Evolutionary conservation across 2,797 vertebrate genomes (phyloP).

Genomic region (Cichlasoma orientale): DNA sequence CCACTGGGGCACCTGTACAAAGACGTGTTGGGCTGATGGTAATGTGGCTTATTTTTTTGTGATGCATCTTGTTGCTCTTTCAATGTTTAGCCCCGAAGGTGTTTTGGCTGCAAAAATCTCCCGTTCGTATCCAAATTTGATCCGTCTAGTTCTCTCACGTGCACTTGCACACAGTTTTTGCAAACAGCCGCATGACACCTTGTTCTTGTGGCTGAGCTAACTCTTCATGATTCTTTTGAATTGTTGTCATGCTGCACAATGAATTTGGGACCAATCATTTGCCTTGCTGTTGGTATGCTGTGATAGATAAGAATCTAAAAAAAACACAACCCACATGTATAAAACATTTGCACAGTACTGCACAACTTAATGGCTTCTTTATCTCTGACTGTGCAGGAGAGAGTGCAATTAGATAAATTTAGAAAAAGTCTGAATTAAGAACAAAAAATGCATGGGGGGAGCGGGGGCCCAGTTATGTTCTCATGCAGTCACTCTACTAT

Average conservation of each 20-base stretch:
- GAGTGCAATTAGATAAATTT: background rate
- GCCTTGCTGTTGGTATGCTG: background rate
- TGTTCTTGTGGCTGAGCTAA: background rate
- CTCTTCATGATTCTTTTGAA: background rate
- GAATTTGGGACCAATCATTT: background rate
- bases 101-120: background rate
- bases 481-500: background rate
- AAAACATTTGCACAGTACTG: background rate
- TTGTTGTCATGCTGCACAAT: rapidly evolving
- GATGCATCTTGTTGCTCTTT: background rate
- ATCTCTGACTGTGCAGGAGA: background rate
- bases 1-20: background rate
- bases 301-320: background rate
- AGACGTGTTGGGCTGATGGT: background rate
- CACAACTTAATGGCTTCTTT: background rate
- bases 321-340: background rate
- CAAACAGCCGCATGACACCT: background rate
- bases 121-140: background rate
- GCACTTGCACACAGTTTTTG: background rate
- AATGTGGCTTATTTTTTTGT: background rate
- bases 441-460: background rate
- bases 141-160: background rate
- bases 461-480: background rate
- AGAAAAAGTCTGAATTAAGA: background rate
- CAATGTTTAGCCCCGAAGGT: background rate